phyloP scores from a whole-genome alignment of 1,140 invertebrate species.

The Cyrtorhinus lividipennis region DNA sequence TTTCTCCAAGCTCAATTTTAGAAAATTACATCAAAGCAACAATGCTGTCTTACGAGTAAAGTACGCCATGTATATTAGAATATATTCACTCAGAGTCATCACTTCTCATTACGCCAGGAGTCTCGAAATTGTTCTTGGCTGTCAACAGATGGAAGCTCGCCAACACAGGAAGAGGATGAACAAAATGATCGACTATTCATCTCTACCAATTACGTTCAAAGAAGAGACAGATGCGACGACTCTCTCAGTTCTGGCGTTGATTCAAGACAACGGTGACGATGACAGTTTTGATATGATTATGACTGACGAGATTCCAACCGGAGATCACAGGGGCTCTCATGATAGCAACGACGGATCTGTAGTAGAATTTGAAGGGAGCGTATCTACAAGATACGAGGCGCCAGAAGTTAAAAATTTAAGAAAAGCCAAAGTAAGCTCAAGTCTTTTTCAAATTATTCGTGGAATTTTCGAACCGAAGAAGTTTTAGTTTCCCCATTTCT shows the following conservation, averaged over 20 bases:
- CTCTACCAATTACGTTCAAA: not conserved
- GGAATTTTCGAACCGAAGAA: too few relatives aligned
- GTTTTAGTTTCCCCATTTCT: too few relatives aligned
- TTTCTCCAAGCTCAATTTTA: too few relatives aligned
- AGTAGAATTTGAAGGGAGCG: not conserved
- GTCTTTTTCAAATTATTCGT: too few relatives aligned
- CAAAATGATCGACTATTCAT: slow-evolving; percentile 8
- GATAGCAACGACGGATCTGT: not conserved
- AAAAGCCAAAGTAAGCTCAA: slow-evolving; percentile 14
- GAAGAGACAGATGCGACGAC: not conserved
- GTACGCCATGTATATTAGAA: too few relatives aligned
- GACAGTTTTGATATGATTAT: not conserved
- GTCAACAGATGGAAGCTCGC: slow-evolving; percentile 12
- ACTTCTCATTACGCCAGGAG: too few relatives aligned
- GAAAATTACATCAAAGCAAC: too few relatives aligned
- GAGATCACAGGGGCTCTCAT: not conserved
- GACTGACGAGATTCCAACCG: not conserved
- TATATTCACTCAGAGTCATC: too few relatives aligned
- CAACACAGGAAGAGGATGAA: not conserved
- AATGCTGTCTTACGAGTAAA: too few relatives aligned
- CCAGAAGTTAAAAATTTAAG: slow-evolving; percentile 10
- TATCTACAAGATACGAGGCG: not conserved
- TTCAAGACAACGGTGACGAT: not conserved
- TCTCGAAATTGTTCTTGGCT: too few relatives aligned
- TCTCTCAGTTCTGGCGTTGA: not conserved